Conservation (phyloP, 1,140 invertebrate genomes). For the Heterodera schachtii region DNA sequence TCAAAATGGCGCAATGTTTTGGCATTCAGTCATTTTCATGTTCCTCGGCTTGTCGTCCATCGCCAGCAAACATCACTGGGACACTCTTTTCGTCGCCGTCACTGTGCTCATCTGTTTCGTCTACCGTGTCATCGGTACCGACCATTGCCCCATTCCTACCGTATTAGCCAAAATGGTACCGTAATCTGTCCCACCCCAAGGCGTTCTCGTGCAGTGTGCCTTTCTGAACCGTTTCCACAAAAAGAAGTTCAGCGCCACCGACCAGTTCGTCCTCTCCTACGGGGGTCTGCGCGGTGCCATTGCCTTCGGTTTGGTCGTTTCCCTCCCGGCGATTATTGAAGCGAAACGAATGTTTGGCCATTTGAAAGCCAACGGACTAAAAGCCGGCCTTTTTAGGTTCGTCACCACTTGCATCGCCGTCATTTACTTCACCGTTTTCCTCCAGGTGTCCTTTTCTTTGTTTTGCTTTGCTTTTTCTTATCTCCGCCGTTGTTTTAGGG, state of each 20-base stretch:
- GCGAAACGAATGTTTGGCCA: conserved; percentile 67
- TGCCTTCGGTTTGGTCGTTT: conserved; percentile 62
- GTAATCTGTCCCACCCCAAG: conserved; percentile 24
- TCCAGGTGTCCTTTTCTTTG: conserved; percentile 62
- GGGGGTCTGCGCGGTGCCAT: conserved; percentile 51
- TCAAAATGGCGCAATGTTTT: background rate
- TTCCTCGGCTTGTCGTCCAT: conserved; percentile 94
- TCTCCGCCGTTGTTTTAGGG: conserved; percentile 53
- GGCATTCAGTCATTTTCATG: conserved; percentile 87
- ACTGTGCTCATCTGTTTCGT: conserved; percentile 92
- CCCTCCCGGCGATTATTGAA: conserved; percentile 65
- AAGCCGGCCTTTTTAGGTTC: background rate
- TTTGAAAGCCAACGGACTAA: conserved; percentile 4
- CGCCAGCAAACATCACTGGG: conserved; percentile 72
- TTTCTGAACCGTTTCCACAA: conserved; percentile 64
- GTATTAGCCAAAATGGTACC: background rate
- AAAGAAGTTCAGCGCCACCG: conserved; percentile 65
- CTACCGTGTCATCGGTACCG: conserved; percentile 77
- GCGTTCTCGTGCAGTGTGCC: conserved; percentile 60
- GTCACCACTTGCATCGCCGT: conserved; percentile 67
- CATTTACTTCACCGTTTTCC: conserved; percentile 71
- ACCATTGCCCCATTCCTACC: background rate
- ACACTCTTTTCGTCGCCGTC: conserved; percentile 87
- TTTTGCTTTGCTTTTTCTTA: background rate
- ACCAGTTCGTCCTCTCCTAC: conserved; percentile 68